Conservation (phyloP, 2,888 invertebrate species). For the Arenicola marina region DNA sequence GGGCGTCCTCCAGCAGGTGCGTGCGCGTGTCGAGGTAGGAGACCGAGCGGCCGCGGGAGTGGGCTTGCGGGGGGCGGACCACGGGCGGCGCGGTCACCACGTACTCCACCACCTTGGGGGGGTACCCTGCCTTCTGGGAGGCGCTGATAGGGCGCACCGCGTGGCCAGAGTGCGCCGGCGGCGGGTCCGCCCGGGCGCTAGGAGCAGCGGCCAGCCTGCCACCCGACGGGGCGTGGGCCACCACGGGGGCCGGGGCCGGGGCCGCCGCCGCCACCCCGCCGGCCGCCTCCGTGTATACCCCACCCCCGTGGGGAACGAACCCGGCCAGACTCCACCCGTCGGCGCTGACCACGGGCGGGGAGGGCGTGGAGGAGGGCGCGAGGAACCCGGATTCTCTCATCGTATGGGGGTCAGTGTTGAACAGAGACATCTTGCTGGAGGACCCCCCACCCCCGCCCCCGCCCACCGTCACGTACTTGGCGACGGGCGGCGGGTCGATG, state of each 20-base stretch:
- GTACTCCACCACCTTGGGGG: neutral
- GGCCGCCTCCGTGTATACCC: slow-evolving; percentile 4
- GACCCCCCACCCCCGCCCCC: too few relatives aligned
- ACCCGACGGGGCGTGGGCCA: neutral
- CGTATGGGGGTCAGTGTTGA: slow-evolving; percentile 21
- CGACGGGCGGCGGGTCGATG: neutral
- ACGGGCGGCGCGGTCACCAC: neutral
- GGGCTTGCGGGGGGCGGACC: neutral
- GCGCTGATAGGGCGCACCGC: neutral
- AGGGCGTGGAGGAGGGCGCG: neutral
- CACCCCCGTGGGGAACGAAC: slow-evolving; percentile 8
- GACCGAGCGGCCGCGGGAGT: neutral
- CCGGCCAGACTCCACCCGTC: neutral
- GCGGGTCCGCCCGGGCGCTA: slow-evolving; percentile 35
- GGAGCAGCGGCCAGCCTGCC: too few relatives aligned
- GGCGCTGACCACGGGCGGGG: neutral
- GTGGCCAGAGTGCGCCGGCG: slow-evolving; percentile 49
- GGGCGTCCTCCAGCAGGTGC: neutral
- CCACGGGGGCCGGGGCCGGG: neutral
- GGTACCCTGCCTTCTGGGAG: neutral
- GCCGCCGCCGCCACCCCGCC: neutral
- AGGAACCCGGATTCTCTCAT: slow-evolving; percentile 12
- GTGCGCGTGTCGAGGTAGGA: neutral
- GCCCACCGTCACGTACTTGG: too few relatives aligned
- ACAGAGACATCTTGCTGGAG: slow-evolving; percentile 7